Conservation (phyloP, 2,888 invertebrate genomes). For the Malthinus seriepunctatus region DNA sequence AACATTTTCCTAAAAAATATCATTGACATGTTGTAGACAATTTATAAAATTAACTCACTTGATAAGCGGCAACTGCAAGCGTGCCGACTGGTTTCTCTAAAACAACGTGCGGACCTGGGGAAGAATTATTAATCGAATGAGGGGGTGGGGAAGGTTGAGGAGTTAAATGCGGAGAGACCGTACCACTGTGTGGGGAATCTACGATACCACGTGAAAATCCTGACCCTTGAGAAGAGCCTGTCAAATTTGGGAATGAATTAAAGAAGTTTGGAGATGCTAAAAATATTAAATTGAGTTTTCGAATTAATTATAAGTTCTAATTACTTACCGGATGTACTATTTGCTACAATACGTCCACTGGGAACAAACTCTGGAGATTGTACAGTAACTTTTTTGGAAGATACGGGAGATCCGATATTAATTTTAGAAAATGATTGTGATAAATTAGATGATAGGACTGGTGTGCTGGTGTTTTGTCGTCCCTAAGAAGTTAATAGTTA, state of each 20-base stretch:
- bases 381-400: constrained; percentile 57
- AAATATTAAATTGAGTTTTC: background rate
- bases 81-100: constrained; percentile 44
- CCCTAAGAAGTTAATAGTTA: constrained; percentile 37
- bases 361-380: constrained; percentile 62
- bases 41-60: constrained; percentile 37
- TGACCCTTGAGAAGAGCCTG: constrained; percentile 39
- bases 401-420: constrained; percentile 45
- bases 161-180: constrained; percentile 55
- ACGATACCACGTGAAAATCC: constrained; percentile 39
- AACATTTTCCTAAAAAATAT: constrained; percentile 75
- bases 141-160: constrained; percentile 57
- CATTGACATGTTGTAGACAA: background rate
- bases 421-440: constrained; percentile 47
- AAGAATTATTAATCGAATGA: constrained; percentile 48
- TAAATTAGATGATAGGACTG: constrained; percentile 42
- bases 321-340: constrained; percentile 38
- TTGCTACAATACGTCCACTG: constrained; percentile 42
- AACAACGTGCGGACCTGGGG: constrained; percentile 49
- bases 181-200: constrained; percentile 49
- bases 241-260: constrained; percentile 48
- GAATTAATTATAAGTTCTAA: background rate
- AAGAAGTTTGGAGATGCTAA: constrained; percentile 52
- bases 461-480: constrained; percentile 45
- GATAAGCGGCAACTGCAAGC: constrained; percentile 49